These are phyloP conservation scores for Enteromius trimaculatus DNA, from an alignment of 2,797 vertebrate species.

Conservation along the genomic window DNA sequence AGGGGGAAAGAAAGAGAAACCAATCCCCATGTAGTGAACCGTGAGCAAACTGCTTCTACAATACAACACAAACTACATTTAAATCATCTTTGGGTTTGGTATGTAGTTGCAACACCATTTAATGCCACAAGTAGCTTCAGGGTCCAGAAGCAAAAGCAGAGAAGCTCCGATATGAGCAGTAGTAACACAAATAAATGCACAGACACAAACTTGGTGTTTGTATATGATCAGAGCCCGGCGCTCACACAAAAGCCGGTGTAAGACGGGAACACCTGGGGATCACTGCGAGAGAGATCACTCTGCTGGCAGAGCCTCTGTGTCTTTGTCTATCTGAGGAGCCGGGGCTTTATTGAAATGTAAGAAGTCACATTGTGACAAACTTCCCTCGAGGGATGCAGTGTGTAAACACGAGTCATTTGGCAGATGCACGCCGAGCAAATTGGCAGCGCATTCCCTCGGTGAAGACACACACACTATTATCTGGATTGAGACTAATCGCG, in stretches of 20 bases:
- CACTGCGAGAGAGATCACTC: constrained; percentile 1
- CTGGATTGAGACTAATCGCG: constrained; percentile 85
- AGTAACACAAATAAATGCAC: background rate
- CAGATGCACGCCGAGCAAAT: constrained; percentile 82
- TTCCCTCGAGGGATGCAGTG: constrained; percentile 77
- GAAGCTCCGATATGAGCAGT: background rate
- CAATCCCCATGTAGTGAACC: background rate
- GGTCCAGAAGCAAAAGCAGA: background rate
- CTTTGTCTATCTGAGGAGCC: constrained; percentile 59
- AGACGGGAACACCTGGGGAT: constrained; percentile 10
- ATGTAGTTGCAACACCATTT: background rate
- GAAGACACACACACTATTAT: constrained; percentile 81
- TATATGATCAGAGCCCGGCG: background rate
- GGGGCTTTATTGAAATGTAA: constrained; percentile 80
- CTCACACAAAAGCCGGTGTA: background rate
- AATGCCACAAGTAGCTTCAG: background rate
- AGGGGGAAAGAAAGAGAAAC: background rate
- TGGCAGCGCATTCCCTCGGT: constrained; percentile 81
- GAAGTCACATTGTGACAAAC: constrained; percentile 79
- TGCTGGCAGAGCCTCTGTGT: constrained; percentile 34
- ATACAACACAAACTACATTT: background rate
- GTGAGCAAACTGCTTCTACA: background rate
- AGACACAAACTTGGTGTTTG: background rate
- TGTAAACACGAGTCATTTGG: constrained; percentile 88
- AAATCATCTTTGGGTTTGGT: background rate